Base-by-base conservation (phyloP, 2,113 vertebrate species). In the Hypomesus transpacificus region DNA sequence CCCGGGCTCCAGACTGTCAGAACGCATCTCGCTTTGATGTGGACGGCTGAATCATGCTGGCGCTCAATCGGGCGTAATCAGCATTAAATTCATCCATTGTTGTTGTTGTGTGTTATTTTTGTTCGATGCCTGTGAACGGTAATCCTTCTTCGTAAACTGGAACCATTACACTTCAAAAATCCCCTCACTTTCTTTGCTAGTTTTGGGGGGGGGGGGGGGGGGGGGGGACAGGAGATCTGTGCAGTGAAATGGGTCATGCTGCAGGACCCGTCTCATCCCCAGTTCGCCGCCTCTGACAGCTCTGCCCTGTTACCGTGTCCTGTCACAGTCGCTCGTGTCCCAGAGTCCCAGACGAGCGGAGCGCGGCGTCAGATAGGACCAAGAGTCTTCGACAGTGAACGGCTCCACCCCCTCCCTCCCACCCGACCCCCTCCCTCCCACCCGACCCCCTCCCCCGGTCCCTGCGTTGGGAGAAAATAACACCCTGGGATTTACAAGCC, bases 1-100 rank as follows among this genome's bases (percentile, higher is more conserved):
- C 34, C 20, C 63, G 13, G 20, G 34, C 18, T 65, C 63, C 39
- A 65, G 31, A 65, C 14, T 65, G 63, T 65, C 63, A 65, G 9
- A 22, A 46, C 16, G 18, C 63, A 65, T 65, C 39, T 65, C 39
- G 20, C 24, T 14, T 3, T 65, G 18, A 21, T 65, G 31, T 21
- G n/a, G n/a, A 39, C n/a, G 63, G 22, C 63, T 22, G 34, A 18
- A 20, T 65, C 63, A 65, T 65, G 63, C 31, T 21, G 9, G 21
- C 3, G 63, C n/a, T 65, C 20, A 22, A 46, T 46, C 22, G 14
- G 39, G 39, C 39, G 9, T 13, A 46, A 46, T 46, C 39, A 46
- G 39, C 39, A 46, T 46, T 46, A 46, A 46, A 13, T 9, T 13
- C 11, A 46, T 46, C 39, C 3, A 54, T 3, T 54, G 4, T 54